Evolutionary conservation across 1,140 invertebrate species (phyloP).

Genomic region (Bombus superbus): DNA sequence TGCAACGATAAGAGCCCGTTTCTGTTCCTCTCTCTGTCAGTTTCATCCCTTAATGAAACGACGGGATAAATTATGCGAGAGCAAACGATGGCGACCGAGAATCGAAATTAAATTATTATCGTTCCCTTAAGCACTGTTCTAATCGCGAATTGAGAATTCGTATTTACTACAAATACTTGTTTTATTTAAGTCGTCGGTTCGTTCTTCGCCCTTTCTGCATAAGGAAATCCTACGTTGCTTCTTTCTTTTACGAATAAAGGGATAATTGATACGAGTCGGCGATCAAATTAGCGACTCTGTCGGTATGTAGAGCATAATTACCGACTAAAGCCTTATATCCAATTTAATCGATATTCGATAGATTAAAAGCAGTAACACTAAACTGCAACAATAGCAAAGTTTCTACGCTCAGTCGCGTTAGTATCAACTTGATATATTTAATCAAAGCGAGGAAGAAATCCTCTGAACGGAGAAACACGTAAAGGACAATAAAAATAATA

Average conservation of each 20-base stretch:
- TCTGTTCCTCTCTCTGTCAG: background rate
- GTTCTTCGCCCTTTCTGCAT: background rate
- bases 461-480: too few relatives aligned
- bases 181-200: background rate
- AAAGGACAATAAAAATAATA: too few relatives aligned
- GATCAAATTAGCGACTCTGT: background rate
- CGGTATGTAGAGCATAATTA: background rate
- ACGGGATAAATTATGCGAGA: slow-evolving; percentile 5
- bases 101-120: background rate
- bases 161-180: background rate
- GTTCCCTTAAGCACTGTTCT: background rate
- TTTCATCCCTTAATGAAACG: background rate
- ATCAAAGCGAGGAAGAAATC: too few relatives aligned
- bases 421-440: too few relatives aligned
- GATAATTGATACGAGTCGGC: background rate
- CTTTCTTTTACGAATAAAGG: background rate
- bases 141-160: background rate
- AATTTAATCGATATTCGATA: background rate
- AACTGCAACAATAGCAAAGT: too few relatives aligned
- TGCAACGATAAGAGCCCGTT: background rate
- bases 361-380: too few relatives aligned
- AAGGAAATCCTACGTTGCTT: background rate
- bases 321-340: background rate
- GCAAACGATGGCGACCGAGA: background rate
- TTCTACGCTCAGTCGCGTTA: too few relatives aligned